Percentiles rank a stretch among this genome's conserved stretches.
Conservation (phyloP, 2,797 vertebrate genomes). For the Alca torda region DNA sequence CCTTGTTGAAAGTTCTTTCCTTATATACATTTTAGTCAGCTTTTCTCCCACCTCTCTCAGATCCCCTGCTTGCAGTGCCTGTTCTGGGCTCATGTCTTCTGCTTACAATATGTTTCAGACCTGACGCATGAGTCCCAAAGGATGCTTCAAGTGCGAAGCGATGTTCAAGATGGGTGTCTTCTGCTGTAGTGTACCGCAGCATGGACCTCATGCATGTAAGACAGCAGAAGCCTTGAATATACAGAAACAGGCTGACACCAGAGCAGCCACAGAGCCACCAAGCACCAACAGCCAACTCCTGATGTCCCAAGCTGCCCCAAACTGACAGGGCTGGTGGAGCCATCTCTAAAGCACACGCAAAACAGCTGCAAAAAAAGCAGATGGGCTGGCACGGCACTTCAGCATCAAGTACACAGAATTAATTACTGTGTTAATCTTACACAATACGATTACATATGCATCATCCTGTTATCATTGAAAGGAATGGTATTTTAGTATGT, state of each 20-base stretch:
- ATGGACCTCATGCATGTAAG: accelerated
- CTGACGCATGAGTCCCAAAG: not conserved
- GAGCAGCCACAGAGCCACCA: not conserved
- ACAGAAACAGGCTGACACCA: not conserved
- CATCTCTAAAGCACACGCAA: not conserved
- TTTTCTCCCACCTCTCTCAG: not conserved
- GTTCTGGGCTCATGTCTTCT: not conserved
- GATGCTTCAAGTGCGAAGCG: not conserved
- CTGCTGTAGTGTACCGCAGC: not conserved
- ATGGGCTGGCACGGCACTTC: not conserved
- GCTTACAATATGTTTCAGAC: not conserved
- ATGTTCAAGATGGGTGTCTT: not conserved
- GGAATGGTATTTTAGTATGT: not conserved
- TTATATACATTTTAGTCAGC: not conserved
- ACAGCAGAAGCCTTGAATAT: not conserved
- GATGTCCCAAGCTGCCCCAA: not conserved
- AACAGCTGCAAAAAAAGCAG: not conserved
- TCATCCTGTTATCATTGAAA: not conserved
- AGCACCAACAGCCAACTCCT: not conserved
- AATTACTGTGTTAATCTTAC: not conserved
- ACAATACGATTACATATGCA: not conserved
- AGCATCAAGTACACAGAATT: not conserved
- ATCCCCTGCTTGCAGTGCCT: not conserved
- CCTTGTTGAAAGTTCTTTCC: not conserved
- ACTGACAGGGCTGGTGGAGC: not conserved